Conservation (phyloP, 2,888 invertebrate species). For the Rhimphoctona megacephalus region DNA sequence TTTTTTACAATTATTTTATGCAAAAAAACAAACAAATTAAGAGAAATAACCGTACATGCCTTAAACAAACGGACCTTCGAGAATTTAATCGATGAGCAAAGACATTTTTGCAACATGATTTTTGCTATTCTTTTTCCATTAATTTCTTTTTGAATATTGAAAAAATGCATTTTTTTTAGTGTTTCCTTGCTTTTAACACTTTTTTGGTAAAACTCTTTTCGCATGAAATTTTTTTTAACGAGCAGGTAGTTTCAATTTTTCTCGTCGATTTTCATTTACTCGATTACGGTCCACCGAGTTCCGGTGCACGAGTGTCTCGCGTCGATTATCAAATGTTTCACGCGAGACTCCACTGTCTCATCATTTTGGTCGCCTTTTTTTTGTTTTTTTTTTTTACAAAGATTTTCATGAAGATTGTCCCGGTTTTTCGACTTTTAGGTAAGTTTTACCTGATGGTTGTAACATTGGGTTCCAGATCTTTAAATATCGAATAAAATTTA, state of each 20-base stretch:
- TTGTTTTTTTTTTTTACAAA: conserved; percentile 22
- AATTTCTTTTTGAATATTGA: neutral
- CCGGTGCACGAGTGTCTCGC: conserved; percentile 19
- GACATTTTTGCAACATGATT: neutral
- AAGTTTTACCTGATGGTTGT: too few relatives aligned
- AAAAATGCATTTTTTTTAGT: conserved; percentile 11
- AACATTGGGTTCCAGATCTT: too few relatives aligned
- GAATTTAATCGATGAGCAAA: conserved; percentile 42
- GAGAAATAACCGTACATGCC: conserved; percentile 37
- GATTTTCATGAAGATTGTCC: conserved; percentile 10
- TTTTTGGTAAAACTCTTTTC: neutral
- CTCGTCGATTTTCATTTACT: conserved; percentile 23
- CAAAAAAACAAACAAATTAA: conserved; percentile 7
- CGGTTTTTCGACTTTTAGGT: too few relatives aligned
- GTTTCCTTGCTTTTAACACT: neutral
- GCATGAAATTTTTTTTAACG: conserved; percentile 26
- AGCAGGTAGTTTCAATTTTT: neutral
- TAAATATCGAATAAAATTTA: too few relatives aligned
- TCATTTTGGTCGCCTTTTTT: conserved; percentile 26
- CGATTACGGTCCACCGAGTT: conserved; percentile 23
- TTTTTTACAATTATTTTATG: conserved; percentile 33
- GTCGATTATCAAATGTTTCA: conserved; percentile 2
- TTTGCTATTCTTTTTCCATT: conserved; percentile 28
- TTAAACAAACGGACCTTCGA: conserved; percentile 9
- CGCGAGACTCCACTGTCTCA: conserved; percentile 2